Evolutionary conservation across 2,888 invertebrate genomes (phyloP).

Genomic region (Beris morrisii): DNA sequence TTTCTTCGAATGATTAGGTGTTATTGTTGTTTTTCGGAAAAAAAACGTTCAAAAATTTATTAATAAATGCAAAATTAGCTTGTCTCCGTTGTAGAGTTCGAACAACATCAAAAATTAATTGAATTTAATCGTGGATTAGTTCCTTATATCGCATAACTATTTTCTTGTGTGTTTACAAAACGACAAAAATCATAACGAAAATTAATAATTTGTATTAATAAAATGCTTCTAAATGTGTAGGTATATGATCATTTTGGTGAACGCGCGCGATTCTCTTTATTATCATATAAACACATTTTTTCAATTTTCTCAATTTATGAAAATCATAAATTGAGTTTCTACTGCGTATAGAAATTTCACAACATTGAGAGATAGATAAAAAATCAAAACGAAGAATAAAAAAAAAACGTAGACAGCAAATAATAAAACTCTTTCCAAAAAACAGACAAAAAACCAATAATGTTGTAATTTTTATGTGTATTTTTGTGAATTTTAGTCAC

Average conservation of each 20-base stretch:
- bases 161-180: too few relatives aligned
- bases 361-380: not conserved
- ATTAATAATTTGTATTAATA: too few relatives aligned
- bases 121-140: slow-evolving; percentile 15
- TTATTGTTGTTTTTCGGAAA: slow-evolving; percentile 36
- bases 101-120: too few relatives aligned
- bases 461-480: slow-evolving; percentile 47
- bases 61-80: not conserved
- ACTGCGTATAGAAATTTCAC: not conserved
- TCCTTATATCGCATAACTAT: not conserved
- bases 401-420: not conserved
- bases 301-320: not conserved
- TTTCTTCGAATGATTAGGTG: slow-evolving; percentile 20
- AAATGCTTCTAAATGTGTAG: too few relatives aligned
- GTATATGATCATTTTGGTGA: too few relatives aligned
- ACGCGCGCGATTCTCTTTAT: too few relatives aligned
- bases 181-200: too few relatives aligned
- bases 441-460: slow-evolving; percentile 39
- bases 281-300: not conserved
- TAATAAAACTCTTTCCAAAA: slow-evolving; percentile 39
- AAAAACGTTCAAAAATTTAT: slow-evolving; percentile 7
- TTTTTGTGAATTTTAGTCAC: slow-evolving; percentile 58
- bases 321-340: too few relatives aligned
- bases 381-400: slow-evolving; percentile 1
- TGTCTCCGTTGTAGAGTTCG: too few relatives aligned